Percentiles rank a stretch among this genome's conserved stretches.
Conservation (phyloP, 2,113 vertebrate species). For the Peromyscus polionotus region DNA sequence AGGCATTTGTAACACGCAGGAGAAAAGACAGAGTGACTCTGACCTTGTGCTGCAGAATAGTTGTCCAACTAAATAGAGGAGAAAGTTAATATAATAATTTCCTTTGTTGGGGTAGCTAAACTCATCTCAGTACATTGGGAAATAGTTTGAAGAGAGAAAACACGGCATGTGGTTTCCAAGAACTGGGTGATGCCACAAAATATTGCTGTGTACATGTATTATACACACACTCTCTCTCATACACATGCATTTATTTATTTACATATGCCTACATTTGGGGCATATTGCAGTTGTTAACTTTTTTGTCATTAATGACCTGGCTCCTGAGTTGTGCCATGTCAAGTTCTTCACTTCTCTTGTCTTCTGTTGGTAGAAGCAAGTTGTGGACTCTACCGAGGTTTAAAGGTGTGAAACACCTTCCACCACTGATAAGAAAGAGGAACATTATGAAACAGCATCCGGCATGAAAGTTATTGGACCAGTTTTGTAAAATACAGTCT, state of each 20-base stretch:
- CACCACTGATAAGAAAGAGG: neutral
- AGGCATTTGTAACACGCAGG: slow-evolving; percentile 56
- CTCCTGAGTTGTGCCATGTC: too few species aligned
- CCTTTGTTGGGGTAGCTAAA: slow-evolving; percentile 33
- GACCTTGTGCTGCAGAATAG: slow-evolving; percentile 64
- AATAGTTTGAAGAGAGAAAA: slow-evolving; percentile 58
- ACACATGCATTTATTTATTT: too few species aligned
- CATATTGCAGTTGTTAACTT: neutral
- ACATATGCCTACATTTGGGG: neutral
- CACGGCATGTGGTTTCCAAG: slow-evolving; percentile 23
- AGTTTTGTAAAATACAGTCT: slow-evolving; percentile 36
- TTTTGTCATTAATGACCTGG: neutral
- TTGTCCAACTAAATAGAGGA: slow-evolving; percentile 52
- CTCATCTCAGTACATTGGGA: slow-evolving; percentile 29
- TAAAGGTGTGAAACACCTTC: neutral
- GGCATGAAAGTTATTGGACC: slow-evolving; percentile 13
- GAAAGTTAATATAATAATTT: slow-evolving; percentile 68
- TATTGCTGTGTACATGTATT: neutral
- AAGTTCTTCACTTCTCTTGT: too few species aligned
- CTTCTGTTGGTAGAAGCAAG: slow-evolving; percentile 9
- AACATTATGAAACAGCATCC: slow-evolving; percentile 5
- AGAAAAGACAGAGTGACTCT: slow-evolving; percentile 34
- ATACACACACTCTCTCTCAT: neutral
- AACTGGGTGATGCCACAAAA: neutral
- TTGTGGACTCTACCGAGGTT: neutral